phyloP scores from a whole-genome alignment of 2,797 vertebrate genomes.

The Helarctos malayanus region DNA sequence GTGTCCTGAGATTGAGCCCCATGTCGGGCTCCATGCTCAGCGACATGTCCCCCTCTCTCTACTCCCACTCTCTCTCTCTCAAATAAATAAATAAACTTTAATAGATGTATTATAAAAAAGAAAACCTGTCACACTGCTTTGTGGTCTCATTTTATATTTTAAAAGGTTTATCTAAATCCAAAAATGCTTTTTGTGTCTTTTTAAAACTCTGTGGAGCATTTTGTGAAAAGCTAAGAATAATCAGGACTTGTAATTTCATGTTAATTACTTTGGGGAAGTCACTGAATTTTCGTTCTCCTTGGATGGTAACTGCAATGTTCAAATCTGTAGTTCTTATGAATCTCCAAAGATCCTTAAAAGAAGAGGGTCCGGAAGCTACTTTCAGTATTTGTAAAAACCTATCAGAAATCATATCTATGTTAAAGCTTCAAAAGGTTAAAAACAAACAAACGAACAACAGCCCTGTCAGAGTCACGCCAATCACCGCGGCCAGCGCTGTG shows the following conservation, averaged over 20 bases:
- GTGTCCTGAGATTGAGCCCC: no score
- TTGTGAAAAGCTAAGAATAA: not conserved
- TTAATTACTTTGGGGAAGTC: not conserved
- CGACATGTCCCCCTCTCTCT: no score
- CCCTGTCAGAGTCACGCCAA: not conserved
- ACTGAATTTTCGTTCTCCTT: not conserved
- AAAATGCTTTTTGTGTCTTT: no score
- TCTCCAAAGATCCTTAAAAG: not conserved
- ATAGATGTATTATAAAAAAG: no score
- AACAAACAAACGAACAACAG: no score
- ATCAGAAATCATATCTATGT: not conserved
- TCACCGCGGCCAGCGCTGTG: not conserved
- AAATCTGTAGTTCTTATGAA: no score
- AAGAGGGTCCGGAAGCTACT: not conserved
- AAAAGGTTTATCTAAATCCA: no score
- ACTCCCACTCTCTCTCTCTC: no score
- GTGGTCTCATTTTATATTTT: no score
- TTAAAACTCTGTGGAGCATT: not conserved
- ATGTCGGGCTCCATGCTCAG: no score
- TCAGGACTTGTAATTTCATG: not conserved
- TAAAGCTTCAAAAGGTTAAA: not conserved
- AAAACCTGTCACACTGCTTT: no score
- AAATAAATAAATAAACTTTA: no score
- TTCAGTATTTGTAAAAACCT: not conserved
- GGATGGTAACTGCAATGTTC: not conserved